Conservation (phyloP, 37 sponge, comb jelly and placozoan genomes). For the Mnemiopsis leidyi region DNA sequence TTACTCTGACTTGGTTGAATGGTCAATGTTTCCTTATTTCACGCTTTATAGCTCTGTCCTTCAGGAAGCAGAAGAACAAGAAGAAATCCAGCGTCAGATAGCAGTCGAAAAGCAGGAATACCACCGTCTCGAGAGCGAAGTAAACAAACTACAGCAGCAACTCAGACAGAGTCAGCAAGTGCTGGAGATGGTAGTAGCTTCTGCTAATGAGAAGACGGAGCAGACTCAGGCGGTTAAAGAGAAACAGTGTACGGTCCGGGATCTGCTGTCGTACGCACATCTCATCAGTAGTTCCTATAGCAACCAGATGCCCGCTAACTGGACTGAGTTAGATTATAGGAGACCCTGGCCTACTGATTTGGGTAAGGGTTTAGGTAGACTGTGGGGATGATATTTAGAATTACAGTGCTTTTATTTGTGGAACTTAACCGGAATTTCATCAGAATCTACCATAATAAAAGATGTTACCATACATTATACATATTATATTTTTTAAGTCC, state of each 20-base stretch:
- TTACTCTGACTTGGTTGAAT: too few relatives aligned
- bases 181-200: conserved; percentile 7
- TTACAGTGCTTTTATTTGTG: too few relatives aligned
- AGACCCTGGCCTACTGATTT: conserved; percentile 64
- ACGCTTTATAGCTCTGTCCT: background rate
- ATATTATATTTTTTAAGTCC: too few relatives aligned
- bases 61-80: conserved; percentile 55
- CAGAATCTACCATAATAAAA: too few relatives aligned
- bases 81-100: conserved; percentile 27
- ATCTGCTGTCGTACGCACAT: conserved; percentile 42
- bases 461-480: too few relatives aligned
- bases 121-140: conserved; percentile 20
- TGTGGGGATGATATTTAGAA: too few relatives aligned
- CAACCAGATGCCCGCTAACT: conserved; percentile 58
- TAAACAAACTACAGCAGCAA: conserved; percentile 57
- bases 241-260: conserved; percentile 22
- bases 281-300: conserved; percentile 38
- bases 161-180: conserved; percentile 47
- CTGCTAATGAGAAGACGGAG: conserved; percentile 28
- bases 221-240: background rate
- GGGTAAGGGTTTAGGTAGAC: too few relatives aligned
- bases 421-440: too few relatives aligned
- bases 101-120: conserved; percentile 53
- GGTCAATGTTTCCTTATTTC: too few relatives aligned
- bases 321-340: conserved; percentile 38